Base-by-base conservation (phyloP, 2,797 vertebrate genomes). In the Cryptoprocta ferox region DNA sequence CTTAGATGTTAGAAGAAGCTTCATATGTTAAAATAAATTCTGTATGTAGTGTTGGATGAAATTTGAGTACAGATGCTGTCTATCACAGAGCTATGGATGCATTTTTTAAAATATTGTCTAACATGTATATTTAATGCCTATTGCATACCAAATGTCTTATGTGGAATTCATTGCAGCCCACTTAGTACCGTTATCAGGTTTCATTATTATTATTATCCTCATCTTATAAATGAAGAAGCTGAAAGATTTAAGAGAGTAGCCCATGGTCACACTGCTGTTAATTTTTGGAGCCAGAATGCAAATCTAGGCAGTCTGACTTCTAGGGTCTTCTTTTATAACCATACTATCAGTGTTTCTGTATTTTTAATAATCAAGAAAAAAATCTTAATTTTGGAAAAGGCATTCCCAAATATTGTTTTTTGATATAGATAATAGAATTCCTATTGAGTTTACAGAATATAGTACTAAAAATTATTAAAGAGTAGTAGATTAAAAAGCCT, bases 391-490 rank as follows among this genome's bases (percentile, higher is more conserved):
- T 97, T 97, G 90, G 70, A 91, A 93, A 94, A 95, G 78, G 35
- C 28, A 61, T 92, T 63, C 76, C 45, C 86, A 65, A 65, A 59
- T 95, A 81, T 10, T 85, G 73, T 90, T 21, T 92, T 92, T 73
- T 95, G 56, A 65, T 85, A 48, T 59, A 76, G 56, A 78, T 73
- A 81, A 71, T 92, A 92, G 71, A 89, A 95, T 88, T 94, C 80
- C 59, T 93, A 15, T 95, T 95, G 84, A 88, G 21, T 79, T 95
- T 81, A 93, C 12, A 96, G 76, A 97, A 32, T 91, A 87, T 87
- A 37, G 66, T 95, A 92, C 83, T 92, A 82, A 96, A 95, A 79
- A 85, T 93, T 73, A 85, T 61, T 97, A 82, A 86, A 94, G 93
- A 50, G 8, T 65, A 45, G 53, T 91, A 87, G 53, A 81, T 78